Conservation (phyloP, 2,888 invertebrate genomes). For the Plebejus melissa region DNA sequence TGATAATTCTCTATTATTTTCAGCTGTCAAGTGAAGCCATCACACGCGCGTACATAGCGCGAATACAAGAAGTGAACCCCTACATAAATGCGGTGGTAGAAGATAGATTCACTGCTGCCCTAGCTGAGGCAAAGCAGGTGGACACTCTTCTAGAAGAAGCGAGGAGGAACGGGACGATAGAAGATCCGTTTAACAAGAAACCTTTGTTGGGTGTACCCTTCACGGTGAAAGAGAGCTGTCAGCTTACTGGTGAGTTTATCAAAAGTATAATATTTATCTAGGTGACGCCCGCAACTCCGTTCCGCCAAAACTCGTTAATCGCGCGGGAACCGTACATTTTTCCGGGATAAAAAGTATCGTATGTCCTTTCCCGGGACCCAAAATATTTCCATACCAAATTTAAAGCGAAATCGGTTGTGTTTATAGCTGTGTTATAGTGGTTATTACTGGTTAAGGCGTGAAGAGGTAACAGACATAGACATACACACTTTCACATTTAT, state of each 20-base stretch:
- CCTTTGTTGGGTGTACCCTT: slow-evolving; percentile 90
- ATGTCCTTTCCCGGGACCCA: too few relatives aligned
- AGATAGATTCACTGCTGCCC: slow-evolving; percentile 80
- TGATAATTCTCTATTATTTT: background rate
- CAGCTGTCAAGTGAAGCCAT: slow-evolving; percentile 81
- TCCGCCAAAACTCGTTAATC: too few relatives aligned
- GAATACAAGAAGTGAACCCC: slow-evolving; percentile 83
- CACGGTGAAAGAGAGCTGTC: slow-evolving; percentile 89
- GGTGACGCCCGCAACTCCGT: too few relatives aligned
- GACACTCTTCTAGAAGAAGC: slow-evolving; percentile 66
- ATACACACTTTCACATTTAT: too few relatives aligned
- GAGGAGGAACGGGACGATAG: slow-evolving; percentile 47
- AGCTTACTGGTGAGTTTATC: slow-evolving; percentile 80
- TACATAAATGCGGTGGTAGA: slow-evolving; percentile 84
- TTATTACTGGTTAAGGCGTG: too few relatives aligned
- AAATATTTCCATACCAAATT: too few relatives aligned
- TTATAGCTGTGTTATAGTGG: too few relatives aligned
- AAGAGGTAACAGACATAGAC: too few relatives aligned
- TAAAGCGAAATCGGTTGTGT: too few relatives aligned
- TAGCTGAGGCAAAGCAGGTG: slow-evolving; percentile 80
- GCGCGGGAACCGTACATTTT: too few relatives aligned
- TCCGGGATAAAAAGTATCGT: too few relatives aligned
- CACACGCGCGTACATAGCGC: slow-evolving; percentile 79
- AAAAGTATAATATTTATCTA: background rate
- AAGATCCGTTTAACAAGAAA: slow-evolving; percentile 65